Conservation (phyloP, 2,113 vertebrate genomes). For the Excalfactoria chinensis region DNA sequence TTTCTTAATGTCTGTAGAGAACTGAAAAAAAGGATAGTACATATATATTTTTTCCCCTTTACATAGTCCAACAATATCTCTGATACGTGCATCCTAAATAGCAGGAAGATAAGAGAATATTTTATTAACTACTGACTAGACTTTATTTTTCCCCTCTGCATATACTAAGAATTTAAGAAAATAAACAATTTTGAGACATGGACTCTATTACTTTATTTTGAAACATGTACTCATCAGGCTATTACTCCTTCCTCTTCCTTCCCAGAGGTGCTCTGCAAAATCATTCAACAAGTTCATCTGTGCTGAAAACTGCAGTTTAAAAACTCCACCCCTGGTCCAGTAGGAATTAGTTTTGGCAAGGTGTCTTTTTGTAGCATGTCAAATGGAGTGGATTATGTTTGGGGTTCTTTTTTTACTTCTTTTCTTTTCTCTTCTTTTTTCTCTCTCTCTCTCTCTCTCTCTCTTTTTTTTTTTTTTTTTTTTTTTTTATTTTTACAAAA, state of each 20-base stretch:
- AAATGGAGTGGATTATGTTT: background rate
- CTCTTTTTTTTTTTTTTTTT: background rate
- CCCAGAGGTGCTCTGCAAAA: background rate
- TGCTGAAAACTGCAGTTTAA: background rate
- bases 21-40: background rate
- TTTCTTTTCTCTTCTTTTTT: background rate
- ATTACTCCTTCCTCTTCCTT: background rate
- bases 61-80: background rate
- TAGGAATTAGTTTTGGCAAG: background rate
- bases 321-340: fast-evolving
- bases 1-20: background rate
- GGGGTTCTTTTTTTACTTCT: background rate
- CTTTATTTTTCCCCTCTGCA: background rate
- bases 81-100: background rate
- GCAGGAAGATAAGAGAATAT: background rate
- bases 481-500: background rate
- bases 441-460: no score
- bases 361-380: background rate
- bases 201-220: background rate
- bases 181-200: background rate
- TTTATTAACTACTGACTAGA: background rate
- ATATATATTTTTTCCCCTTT: background rate
- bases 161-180: background rate
- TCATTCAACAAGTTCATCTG: background rate
- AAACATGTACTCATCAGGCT: background rate